Conservation (phyloP, 2,113 vertebrate genomes). For the Menura novaehollandiae region DNA sequence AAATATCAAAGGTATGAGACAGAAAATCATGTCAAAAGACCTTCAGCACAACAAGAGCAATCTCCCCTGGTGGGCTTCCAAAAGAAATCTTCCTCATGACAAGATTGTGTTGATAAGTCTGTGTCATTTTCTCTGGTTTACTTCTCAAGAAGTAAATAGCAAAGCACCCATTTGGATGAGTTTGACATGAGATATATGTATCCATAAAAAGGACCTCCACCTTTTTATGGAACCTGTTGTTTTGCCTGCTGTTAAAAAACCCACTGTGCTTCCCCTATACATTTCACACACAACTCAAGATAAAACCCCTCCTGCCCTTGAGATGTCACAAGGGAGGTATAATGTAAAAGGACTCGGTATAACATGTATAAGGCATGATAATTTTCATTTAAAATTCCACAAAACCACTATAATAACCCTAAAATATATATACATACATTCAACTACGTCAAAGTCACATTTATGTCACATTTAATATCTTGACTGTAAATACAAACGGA, state of each 20-base stretch:
- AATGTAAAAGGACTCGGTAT: not conserved
- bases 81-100: not conserved
- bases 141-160: not conserved
- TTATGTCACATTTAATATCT: not conserved
- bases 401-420: rapidly evolving
- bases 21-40: not conserved
- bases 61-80: not conserved
- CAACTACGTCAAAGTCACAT: not conserved
- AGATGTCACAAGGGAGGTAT: not conserved
- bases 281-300: not conserved
- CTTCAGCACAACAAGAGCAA: not conserved
- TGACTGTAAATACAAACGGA: not conserved
- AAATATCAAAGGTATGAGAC: not conserved
- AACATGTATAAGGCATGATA: not conserved
- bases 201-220: not conserved
- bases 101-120: not conserved
- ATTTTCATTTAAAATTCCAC: not conserved
- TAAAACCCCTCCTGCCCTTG: not conserved
- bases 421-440: not conserved
- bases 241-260: not conserved
- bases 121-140: not conserved
- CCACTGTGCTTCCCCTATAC: rapidly evolving
- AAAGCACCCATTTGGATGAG: not conserved
- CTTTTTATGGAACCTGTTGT: not conserved
- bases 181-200: not conserved